Evolutionary conservation across 2,113 vertebrate genomes (phyloP).

Genomic region (Nerophis lumbriciformis): DNA sequence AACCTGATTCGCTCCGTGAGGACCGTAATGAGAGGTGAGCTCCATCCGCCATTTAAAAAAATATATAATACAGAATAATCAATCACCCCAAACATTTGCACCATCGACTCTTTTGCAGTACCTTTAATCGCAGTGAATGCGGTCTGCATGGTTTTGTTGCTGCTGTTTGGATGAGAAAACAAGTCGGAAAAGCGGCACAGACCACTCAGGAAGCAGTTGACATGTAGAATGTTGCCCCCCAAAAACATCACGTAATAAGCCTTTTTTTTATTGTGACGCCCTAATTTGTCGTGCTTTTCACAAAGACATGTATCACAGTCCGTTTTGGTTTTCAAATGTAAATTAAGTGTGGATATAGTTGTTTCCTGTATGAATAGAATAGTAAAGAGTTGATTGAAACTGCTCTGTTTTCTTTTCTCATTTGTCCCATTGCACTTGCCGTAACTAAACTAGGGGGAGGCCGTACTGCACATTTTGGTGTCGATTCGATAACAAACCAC

Average conservation of each 20-base stretch:
- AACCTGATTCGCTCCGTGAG: slow-evolving; percentile 92
- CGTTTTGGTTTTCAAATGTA: not conserved
- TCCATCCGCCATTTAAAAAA: not conserved
- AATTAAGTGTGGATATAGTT: not conserved
- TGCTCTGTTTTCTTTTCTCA: not conserved
- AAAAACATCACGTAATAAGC: not conserved
- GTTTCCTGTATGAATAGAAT: not conserved
- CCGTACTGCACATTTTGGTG: no score
- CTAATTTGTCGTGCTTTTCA: not conserved
- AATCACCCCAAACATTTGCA: no score
- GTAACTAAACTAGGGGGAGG: not conserved
- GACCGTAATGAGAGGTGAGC: slow-evolving; percentile 92
- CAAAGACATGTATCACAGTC: not conserved
- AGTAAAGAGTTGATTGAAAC: not conserved
- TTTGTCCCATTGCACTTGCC: not conserved
- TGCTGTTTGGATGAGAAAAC: slow-evolving; percentile 84
- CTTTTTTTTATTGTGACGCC: not conserved
- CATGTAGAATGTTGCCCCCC: not conserved
- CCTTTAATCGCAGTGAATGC: slow-evolving; percentile 92
- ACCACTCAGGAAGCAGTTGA: not conserved
- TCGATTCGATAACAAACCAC: no score
- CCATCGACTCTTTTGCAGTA: slow-evolving; percentile 66
- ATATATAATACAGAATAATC: not conserved
- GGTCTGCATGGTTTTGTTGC: slow-evolving; percentile 84
- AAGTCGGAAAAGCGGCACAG: not conserved